Evolutionary conservation across 2,113 vertebrate species (phyloP), one percentile per base, ranked within the genome.

Genomic region (Albula glossodonta): DNA sequence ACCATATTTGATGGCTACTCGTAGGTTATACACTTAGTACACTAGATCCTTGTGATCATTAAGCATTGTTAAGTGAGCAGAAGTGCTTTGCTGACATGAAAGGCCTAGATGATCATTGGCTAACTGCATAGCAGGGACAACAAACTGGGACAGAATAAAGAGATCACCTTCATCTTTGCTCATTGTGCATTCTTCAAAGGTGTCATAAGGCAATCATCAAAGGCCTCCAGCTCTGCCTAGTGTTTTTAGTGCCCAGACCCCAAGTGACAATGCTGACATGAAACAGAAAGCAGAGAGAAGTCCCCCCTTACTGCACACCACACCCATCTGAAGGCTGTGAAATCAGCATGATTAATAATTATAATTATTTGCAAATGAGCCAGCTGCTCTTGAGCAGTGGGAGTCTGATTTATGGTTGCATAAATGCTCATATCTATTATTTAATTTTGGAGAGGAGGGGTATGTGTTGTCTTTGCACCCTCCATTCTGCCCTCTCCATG

Each of bases 341-440:
- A 99, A 99, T 99, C 93, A 93, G 96, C 97, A 98, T 99, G 98
- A 99, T 99, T 99, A 99, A 99, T 99, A 99, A 99, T 99, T 98
- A 97, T 97, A 97, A 98, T 99, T 98, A 98, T 99, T 98, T 98
- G 97, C 97, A 98, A 98, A 98, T 97, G 97, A 97, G 97, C 98
- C 98, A 99, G 98, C 98, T 99, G 98, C 98, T 99, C 97, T 95
- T 96, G 96, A 97, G 92, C 94, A 91, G 96, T 94, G 96, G 96
- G 96, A 94, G 92, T 83, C 96, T 99, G 98, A 99, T 99, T 99
- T 99, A 99, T 99, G 97, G 96, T 96, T 96, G 96, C 97, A 96
- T 99, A 98, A 98, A 97, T 95, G 96, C 96, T 97, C 96, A 96
- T 97, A 97, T 97, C 97, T 97, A 97, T 97, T 97, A 94, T 95